Evolutionary conservation across 2,888 invertebrate species (phyloP), one percentile per base, ranked within the genome.

Genomic region (Azorinus chamasolen): DNA sequence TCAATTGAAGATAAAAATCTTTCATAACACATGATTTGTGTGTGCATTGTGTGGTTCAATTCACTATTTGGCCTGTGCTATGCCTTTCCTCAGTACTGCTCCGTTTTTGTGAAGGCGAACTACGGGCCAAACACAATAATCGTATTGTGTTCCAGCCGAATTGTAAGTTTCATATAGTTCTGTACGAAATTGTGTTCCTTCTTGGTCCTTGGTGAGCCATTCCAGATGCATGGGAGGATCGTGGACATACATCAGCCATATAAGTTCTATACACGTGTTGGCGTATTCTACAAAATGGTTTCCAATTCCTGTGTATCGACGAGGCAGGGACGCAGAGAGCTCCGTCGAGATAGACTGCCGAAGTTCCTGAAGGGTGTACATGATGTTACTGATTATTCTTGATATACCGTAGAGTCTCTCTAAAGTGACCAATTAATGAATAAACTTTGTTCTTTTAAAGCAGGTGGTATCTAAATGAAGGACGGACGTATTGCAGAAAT

Each of bases 201-300:
- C 81, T 37, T 81, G 74, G 14, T 77, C 81, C 51, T 71, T 74
- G 1, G 77, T 77, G 37, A 77, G 41, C 77, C 77, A 77, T 22
- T 81, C 81, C 27, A 81, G 71, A 51, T 74, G 68, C 81, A 81
- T 77, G 1, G 77, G 81, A 5, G 81, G 77, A 46, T 81, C 81
- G 25, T 81, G 81, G 5, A 77, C 81, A 57, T 74, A 77, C 81
- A 81, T 81, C n/a, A 81, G 37, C 81, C 81, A 81, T 25, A 74
- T 74, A 4, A 81, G 43, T 46, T 74, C 81, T 58, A 77, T 77
- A 59, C 74, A 77, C 32, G 58, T 71, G 18, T 69, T 69, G 12
- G 81, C 74, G 39, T 77, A 81, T 12, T 58, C 51, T n/a, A 70
- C 54, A 51, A 80, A 80, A 46, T 70, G 69, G 63, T 80, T 75